A percentile compares a stretch with the other conserved stretches of the same genome.
Evolutionary conservation across 2,113 vertebrate species (phyloP).

Genomic region (Eira barbara): DNA sequence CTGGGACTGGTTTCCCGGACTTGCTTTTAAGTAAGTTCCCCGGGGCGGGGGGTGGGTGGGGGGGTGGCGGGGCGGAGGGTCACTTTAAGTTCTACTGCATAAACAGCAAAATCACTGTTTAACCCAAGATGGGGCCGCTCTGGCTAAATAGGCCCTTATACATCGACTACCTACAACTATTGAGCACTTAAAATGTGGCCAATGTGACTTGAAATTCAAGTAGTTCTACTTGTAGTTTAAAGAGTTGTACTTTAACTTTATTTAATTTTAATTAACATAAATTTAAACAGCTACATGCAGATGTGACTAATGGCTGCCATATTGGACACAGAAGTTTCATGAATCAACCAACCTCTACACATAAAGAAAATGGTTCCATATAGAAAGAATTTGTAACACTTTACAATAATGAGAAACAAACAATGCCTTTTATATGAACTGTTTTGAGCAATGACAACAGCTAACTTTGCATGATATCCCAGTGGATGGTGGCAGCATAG

Average conservation of each 20-base stretch:
- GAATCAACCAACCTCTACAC: neutral
- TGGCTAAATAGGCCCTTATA: no score
- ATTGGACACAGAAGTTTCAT: neutral
- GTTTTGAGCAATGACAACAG: neutral
- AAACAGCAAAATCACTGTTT: no score
- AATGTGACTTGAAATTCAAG: neutral
- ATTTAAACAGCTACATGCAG: neutral
- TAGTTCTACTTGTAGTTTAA: neutral
- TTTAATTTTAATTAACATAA: slow-evolving; percentile 3
- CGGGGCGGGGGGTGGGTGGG: rapidly evolving
- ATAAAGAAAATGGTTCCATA: neutral
- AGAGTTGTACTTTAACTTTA: neutral
- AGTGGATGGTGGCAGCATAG: neutral
- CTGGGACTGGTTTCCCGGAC: no score
- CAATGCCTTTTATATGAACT: neutral
- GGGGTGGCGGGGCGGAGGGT: no score
- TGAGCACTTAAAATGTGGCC: neutral
- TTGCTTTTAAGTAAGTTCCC: no score
- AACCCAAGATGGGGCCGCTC: no score
- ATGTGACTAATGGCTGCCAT: neutral
- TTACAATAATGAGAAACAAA: neutral
- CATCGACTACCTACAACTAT: neutral
- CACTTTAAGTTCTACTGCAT: no score
- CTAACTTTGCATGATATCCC: neutral
- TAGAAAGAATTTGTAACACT: neutral